Evolutionary conservation across 2,113 vertebrate genomes (phyloP).

Genomic region (Rhinolophus ferrumequinum): DNA sequence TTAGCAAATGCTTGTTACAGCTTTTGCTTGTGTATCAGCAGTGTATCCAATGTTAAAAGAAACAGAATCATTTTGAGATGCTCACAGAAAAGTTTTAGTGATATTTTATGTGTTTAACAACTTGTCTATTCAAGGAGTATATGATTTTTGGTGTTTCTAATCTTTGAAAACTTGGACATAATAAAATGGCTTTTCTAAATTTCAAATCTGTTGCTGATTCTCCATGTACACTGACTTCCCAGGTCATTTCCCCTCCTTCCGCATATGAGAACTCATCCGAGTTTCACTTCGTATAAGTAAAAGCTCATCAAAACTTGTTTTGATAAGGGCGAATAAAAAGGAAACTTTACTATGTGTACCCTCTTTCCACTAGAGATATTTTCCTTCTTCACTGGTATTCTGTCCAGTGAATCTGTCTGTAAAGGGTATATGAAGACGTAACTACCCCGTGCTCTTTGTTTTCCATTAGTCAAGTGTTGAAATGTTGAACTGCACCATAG

Average conservation of each 20-base stretch:
- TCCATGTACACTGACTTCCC: background rate
- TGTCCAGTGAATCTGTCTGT: background rate
- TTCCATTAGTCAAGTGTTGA: background rate
- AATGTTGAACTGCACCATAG: background rate
- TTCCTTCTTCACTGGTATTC: background rate
- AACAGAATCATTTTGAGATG: background rate
- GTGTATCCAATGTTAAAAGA: background rate
- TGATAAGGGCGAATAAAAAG: background rate
- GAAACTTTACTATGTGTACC: background rate
- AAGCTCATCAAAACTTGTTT: background rate
- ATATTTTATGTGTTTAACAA: background rate
- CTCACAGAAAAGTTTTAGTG: background rate
- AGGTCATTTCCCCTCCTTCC: background rate
- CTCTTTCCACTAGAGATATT: background rate
- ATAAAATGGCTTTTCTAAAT: background rate
- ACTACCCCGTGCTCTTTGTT: background rate
- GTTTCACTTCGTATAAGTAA: background rate
- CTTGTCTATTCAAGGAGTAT: background rate
- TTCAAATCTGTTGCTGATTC: background rate
- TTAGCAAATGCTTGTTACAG: background rate
- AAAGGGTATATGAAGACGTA: background rate
- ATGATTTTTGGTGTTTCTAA: background rate
- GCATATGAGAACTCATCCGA: background rate
- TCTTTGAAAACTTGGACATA: background rate
- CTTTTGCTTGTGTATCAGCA: background rate